Evolutionary conservation across 2,113 vertebrate genomes (phyloP), one percentile per base, ranked within the genome.

Genomic region (Heterotis niloticus): DNA sequence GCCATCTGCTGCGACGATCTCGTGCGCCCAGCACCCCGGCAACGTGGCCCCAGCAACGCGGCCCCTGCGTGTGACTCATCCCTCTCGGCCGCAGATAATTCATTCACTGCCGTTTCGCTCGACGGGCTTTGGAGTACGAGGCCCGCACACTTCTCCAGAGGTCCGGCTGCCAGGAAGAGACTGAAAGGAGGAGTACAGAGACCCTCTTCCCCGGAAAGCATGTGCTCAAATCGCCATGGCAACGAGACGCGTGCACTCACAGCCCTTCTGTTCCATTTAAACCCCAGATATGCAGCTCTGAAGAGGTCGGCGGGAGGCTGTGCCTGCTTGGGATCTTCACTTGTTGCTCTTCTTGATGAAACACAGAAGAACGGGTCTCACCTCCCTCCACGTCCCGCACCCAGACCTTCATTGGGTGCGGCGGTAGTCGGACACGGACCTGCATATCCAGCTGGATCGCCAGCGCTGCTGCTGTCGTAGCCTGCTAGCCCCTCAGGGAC

Each of bases 1-100:
- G 83, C 92, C 90, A 91, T 93, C 91, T 92, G 91, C 81, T 88
- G 88, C 85, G 56, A 62, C 84, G 87, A 85, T 88, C 84, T 88
- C 75, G 78, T 44, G 34, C 76, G 28, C 73, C 79, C 20, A 79
- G 44, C 76, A 26, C 59, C 77, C 44, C 56, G 12, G 56, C 12
- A 4, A 34, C 59, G 54, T 10, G 51, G 20, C 62, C n/a, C 0
- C 2, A 14, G 57, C 7, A 16, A 44, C 51, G 68, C 14, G 68
- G 34, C 23, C 28, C 10, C 10, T 11, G 54, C 26, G 11, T 14
- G 24, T 29, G 59, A 7, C 28, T 64, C 28, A 62, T 18, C 14
- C 20, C n/a, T 5, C 62, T 16, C 76, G n/a, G 14, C 0, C 26
- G 26, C 20, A 51, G 67, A 67, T 34, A 26, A 64, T 20, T 29